A percentile compares a stretch with the other conserved stretches of the same genome.
Evolutionary conservation across 2,888 invertebrate genomes (phyloP).

Genomic region (Seira ritae): DNA sequence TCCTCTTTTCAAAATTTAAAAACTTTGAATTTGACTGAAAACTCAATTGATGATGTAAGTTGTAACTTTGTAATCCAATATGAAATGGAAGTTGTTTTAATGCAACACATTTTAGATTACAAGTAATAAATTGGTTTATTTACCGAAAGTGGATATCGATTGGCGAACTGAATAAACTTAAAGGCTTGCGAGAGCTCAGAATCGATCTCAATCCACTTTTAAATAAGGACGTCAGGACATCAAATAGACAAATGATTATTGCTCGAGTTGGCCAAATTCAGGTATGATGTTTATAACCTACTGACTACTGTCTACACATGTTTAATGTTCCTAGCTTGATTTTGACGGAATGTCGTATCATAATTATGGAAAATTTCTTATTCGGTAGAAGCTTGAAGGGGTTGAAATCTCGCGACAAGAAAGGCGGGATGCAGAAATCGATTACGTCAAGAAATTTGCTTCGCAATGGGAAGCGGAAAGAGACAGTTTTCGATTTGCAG

Average conservation of each 20-base stretch:
- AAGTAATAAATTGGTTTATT: background rate
- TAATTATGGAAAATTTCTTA: slow-evolving; percentile 27
- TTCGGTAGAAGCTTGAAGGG: slow-evolving; percentile 82
- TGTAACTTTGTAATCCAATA: no score
- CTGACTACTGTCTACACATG: no score
- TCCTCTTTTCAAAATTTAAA: slow-evolving; percentile 83
- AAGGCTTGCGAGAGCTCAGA: slow-evolving; percentile 82
- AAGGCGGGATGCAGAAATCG: slow-evolving; percentile 91
- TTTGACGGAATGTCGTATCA: background rate
- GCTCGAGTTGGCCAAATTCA: slow-evolving; percentile 87
- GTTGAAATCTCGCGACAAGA: slow-evolving; percentile 82
- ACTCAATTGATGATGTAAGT: slow-evolving; percentile 86
- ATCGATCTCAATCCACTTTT: slow-evolving; percentile 84
- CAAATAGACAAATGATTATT: slow-evolving; percentile 86
- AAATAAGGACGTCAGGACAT: slow-evolving; percentile 81
- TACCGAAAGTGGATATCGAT: slow-evolving; percentile 89
- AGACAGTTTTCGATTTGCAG: slow-evolving; percentile 79
- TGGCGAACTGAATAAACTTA: slow-evolving; percentile 88
- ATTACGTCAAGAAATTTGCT: slow-evolving; percentile 90
- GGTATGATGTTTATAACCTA: slow-evolving; percentile 76
- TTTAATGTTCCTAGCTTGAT: background rate
- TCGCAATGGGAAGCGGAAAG: slow-evolving; percentile 83
- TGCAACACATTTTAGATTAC: no score
- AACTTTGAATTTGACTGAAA: slow-evolving; percentile 85
- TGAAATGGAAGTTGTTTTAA: no score